These are phyloP conservation scores for Drosophila kokeensis DNA, from an alignment of 2,888 invertebrate species.

Conservation along the genomic window DNA sequence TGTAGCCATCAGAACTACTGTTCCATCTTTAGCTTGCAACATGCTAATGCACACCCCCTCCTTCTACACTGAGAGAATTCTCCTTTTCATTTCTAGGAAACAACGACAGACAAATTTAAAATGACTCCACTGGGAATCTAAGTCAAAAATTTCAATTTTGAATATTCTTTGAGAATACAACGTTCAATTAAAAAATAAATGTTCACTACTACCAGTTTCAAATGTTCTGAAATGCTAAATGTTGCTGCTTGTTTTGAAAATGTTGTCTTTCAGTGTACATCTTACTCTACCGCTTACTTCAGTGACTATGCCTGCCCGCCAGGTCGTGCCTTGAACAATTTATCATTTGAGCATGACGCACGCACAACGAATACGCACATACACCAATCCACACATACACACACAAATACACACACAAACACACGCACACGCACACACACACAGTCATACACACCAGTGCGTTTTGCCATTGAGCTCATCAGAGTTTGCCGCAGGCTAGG, in stretches of 20 bases:
- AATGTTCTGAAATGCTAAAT: background rate
- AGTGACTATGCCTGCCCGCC: conserved; percentile 41
- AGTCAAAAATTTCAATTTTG: background rate
- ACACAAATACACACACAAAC: conserved; percentile 6
- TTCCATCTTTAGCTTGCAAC: conserved; percentile 36
- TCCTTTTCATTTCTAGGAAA: background rate
- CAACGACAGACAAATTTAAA: background rate
- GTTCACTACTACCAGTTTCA: background rate
- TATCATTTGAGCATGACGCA: conserved; percentile 79
- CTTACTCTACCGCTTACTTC: conserved; percentile 26
- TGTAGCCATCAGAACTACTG: conserved; percentile 60
- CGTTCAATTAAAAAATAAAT: background rate
- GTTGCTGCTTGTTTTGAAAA: background rate
- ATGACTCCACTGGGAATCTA: background rate
- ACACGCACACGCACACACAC: conserved; percentile 18
- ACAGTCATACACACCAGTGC: conserved; percentile 39
- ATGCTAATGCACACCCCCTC: conserved; percentile 26
- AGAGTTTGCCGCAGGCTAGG: conserved; percentile 58
- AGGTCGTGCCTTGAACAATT: conserved; percentile 71
- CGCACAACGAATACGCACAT: conserved; percentile 49
- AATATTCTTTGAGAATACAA: background rate
- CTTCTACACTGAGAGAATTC: background rate
- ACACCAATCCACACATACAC: conserved; percentile 15
- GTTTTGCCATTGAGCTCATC: conserved; percentile 62
- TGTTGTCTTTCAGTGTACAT: background rate